Percentiles rank a stretch among this genome's conserved stretches.
Evolutionary conservation across 2,888 invertebrate genomes (phyloP).

Genomic region (Stegophylla sp.): DNA sequence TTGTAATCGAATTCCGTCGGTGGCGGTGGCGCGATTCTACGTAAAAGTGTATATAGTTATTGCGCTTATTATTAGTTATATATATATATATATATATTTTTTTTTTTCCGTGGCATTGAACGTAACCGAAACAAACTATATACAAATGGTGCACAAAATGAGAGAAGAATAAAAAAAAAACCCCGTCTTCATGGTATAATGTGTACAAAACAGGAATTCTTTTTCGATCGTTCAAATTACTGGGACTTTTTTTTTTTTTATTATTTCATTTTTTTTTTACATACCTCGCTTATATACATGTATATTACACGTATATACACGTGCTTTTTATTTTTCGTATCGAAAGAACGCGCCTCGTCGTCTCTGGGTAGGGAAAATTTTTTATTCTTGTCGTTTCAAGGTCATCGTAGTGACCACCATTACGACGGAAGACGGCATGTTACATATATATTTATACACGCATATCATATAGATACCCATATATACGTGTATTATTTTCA

Average conservation of each 20-base stretch:
- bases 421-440: background rate
- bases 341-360: background rate
- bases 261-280: background rate
- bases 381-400: slow-evolving; percentile 38
- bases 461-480: background rate
- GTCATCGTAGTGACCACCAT: background rate
- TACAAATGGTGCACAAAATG: slow-evolving; percentile 27
- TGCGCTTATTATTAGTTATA: slow-evolving; percentile 20
- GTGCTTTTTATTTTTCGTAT: slow-evolving; percentile 35
- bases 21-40: slow-evolving; percentile 17
- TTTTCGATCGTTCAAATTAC: slow-evolving; percentile 45
- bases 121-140: slow-evolving; percentile 32
- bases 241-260: slow-evolving; percentile 22
- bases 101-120: background rate
- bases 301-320: too few relatives aligned
- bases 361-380: slow-evolving; percentile 5
- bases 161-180: slow-evolving; percentile 5
- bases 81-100: too few relatives aligned
- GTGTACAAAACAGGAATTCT: slow-evolving; percentile 36
- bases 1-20: slow-evolving; percentile 35
- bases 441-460: too few relatives aligned
- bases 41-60: slow-evolving; percentile 1
- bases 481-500: background rate
- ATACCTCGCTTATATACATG: background rate
- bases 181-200: slow-evolving; percentile 36